These are phyloP conservation scores for Drosophila nr. perissopoda DNA, from an alignment of 2,888 invertebrate genomes.

Conservation along the genomic window DNA sequence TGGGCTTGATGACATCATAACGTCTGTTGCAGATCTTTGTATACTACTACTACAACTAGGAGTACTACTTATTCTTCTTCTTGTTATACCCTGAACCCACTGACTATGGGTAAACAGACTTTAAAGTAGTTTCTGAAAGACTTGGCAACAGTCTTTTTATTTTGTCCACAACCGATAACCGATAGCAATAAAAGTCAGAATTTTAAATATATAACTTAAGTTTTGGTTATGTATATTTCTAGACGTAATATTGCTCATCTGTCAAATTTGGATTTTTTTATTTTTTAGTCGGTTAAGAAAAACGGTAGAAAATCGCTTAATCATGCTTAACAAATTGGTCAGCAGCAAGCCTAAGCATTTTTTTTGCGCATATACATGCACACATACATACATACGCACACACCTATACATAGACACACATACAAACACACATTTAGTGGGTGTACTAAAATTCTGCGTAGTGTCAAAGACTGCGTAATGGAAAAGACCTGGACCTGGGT, in stretches of 20 bases:
- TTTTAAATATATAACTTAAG: too few species aligned
- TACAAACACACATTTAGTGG: background rate
- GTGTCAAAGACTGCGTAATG: too few species aligned
- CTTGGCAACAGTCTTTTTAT: background rate
- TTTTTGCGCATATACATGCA: background rate
- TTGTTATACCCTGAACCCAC: background rate
- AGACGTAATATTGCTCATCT: too few species aligned
- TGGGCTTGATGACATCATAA: constrained; percentile 45
- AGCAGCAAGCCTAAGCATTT: background rate
- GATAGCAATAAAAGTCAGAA: too few species aligned
- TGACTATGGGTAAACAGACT: background rate
- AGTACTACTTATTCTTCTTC: background rate
- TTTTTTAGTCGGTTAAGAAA: too few species aligned
- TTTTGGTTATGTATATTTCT: too few species aligned
- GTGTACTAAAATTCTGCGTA: background rate
- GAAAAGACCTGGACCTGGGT: background rate
- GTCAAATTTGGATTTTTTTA: too few species aligned
- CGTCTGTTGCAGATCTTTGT: constrained; percentile 13
- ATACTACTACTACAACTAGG: background rate
- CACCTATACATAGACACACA: background rate
- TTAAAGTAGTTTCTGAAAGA: background rate
- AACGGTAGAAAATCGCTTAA: too few species aligned
- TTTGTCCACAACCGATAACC: too few species aligned
- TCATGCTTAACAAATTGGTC: too few species aligned
- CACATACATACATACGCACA: background rate